phyloP scores from a whole-genome alignment of 2,888 invertebrate species.

The Gasteruption jaculator region DNA sequence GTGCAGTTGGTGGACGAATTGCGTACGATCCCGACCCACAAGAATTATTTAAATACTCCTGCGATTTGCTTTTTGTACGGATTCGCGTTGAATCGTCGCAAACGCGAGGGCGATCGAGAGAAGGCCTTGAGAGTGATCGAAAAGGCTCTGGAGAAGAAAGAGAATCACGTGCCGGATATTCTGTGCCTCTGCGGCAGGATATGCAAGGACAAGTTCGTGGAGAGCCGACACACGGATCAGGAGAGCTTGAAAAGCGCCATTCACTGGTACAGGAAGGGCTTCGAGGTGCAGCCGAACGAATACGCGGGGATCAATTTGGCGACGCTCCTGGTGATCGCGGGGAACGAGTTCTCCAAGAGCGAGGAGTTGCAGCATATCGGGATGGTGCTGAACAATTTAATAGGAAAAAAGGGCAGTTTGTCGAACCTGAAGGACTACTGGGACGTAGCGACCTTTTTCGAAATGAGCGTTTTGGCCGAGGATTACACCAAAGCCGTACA shows the following conservation, averaged over 20 bases:
- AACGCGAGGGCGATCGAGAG: slow-evolving; percentile 90
- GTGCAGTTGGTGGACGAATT: slow-evolving; percentile 94
- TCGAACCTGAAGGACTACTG: slow-evolving; percentile 93
- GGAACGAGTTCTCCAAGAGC: slow-evolving; percentile 90
- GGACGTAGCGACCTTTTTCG: slow-evolving; percentile 99
- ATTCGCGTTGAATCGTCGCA: slow-evolving; percentile 93
- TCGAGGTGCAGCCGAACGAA: slow-evolving; percentile 96
- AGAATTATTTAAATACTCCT: slow-evolving; percentile 83
- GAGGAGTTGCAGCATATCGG: slow-evolving; percentile 89
- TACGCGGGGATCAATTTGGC: slow-evolving; percentile 99
- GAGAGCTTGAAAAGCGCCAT: slow-evolving; percentile 89
- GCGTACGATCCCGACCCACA: slow-evolving; percentile 81
- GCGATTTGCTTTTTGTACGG: slow-evolving; percentile 92
- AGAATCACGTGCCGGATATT: slow-evolving; percentile 96
- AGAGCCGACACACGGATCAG: slow-evolving; percentile 85
- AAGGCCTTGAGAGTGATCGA: slow-evolving; percentile 89
- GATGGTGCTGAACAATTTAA: slow-evolving; percentile 92
- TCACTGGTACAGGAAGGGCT: slow-evolving; percentile 95
- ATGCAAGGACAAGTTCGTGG: slow-evolving; percentile 95
- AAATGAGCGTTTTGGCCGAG: slow-evolving; percentile 95
- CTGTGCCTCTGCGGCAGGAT: slow-evolving; percentile 96
- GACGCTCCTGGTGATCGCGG: slow-evolving; percentile 92
- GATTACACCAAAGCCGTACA: slow-evolving; percentile 96
- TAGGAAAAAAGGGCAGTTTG: slow-evolving; percentile 95
- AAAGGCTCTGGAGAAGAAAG: slow-evolving; percentile 86